Evolutionary conservation across 2,113 vertebrate genomes (phyloP).

Genomic region (Nannospalax galili): DNA sequence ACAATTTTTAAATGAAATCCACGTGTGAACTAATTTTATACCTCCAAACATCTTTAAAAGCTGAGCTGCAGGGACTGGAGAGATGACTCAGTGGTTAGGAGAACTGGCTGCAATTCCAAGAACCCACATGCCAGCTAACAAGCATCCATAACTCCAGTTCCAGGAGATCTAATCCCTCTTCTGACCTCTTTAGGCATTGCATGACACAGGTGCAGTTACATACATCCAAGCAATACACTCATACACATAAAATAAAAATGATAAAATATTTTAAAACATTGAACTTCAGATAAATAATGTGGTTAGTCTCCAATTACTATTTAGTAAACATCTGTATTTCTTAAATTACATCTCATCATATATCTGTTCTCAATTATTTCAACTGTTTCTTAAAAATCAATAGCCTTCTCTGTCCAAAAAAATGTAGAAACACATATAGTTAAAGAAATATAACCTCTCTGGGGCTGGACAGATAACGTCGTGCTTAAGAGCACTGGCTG

Average conservation of each 20-base stretch:
- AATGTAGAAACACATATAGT: not conserved
- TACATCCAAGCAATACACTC: no score
- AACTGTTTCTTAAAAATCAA: not conserved
- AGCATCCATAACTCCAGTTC: no score
- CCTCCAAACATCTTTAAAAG: not conserved
- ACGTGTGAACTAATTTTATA: not conserved
- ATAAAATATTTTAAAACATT: no score
- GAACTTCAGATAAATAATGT: not conserved
- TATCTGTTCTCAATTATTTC: not conserved
- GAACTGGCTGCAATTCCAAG: no score
- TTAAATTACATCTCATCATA: not conserved
- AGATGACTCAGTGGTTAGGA: no score
- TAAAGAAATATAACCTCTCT: not conserved
- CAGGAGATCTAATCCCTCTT: no score
- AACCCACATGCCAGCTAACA: no score
- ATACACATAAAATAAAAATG: no score
- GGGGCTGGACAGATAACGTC: no score
- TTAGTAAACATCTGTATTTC: not conserved
- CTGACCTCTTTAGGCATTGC: no score
- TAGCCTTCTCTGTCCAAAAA: not conserved
- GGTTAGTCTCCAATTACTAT: constrained; percentile 7
- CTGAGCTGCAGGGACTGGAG: not conserved
- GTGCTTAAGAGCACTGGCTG: no score
- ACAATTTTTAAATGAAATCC: constrained; percentile 23
- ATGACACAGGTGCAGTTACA: no score